Base-by-base conservation (phyloP, 2,888 invertebrate genomes). In the Ormyrus nitidulus region DNA sequence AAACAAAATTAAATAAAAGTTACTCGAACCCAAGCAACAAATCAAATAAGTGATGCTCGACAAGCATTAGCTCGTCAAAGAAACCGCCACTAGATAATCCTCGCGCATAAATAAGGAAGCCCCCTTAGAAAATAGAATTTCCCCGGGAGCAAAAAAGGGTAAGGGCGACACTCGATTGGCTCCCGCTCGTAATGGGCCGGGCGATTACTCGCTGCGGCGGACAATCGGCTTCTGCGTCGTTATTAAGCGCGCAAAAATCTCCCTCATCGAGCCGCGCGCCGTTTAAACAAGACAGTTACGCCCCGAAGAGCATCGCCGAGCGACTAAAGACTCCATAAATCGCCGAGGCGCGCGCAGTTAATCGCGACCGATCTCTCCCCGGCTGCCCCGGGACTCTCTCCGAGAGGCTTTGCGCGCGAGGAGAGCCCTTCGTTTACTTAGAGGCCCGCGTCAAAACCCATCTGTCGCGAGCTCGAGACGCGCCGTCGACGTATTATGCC, bases 321-420 rank as follows among this genome's bases (percentile, higher is more conserved):
- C 58, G 59, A 56, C 75, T 75, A 75, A 80, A 71, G 75, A 72
- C 80, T 80, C 76, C 76, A 80, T 72, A 76, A 80, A 80, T 76
- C 76, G 76, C 54, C 70, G 8, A 53, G 11, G 51, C 54, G 53
- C 79, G 64, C 65, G 48, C 75, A 53, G 62, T 71, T 80, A 75
- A 75, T 75, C 70, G 71, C 11, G 49, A 48, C 75, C 75, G 75
- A 79, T 79, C 79, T 59, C 6, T 19, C 9, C 72, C n/a, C 64
- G 34, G 2, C 48, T 48, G 48, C 8, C 7, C 11, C 3, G n/a
- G n/a, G 5, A 10, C 13, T 62, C 62, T 61, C 46, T 48, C 13
- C 0, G 34, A 34, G 34, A 34, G 8, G 49, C 64, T 65, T 56
- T 56, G 34, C 71, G 53, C 13, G 44, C 64, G 46, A 13, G n/a